Base-by-base conservation (phyloP, 30 jellyfish, hydroid and myxozoan genomes). In the Sanderia malayensis region DNA sequence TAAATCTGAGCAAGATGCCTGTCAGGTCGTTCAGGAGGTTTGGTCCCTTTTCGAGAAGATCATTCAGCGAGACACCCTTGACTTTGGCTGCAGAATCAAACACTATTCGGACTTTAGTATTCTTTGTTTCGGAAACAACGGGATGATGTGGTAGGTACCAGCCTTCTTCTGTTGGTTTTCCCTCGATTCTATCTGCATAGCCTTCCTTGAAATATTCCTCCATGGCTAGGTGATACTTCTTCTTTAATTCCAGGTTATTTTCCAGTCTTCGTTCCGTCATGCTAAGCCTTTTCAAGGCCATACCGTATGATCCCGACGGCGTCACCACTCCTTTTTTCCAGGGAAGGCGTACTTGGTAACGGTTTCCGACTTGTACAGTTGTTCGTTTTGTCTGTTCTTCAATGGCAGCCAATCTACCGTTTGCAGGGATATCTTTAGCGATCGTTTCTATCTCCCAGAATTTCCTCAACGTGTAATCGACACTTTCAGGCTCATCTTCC, bases 1-100 rank as follows among this genome's bases (percentile, higher is more conserved):
- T 61, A 72, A 67, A 60, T 76, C 79, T 64, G 78, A 47, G 64
- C 22, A 76, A 46, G 64, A 61, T 76, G 72, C 79, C 72, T 13
- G 70, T 64, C 83, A 46, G 30, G 34, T 66, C 73, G 73, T 61
- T 45, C 46, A 33, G 83, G 75, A 76, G 49, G 63, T 67, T 46
- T 44, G 80, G 86, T 52, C 73, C 61, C 17, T 26, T 46, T 18
- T 44, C 29, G 8, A 73, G 74, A 22, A 62, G 74, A 21, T 62
- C 74, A 31, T 62, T 62, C 52, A 62, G 32, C 32, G 74, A 62
- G 46, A 62, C 74, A 62, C 58, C 58, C 58, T 62, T 62, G 74
- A 62, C 74, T 62, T 34, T 57, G 20, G 80, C 80, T 46, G 80
- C 80, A 44, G 80, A 44, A 53, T 67, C 80, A 67, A 67, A 62